A percentile compares a stretch with the other conserved stretches of the same genome.
phyloP scores from a whole-genome alignment of 1,140 invertebrate species.

The Leptinotarsa texana region DNA sequence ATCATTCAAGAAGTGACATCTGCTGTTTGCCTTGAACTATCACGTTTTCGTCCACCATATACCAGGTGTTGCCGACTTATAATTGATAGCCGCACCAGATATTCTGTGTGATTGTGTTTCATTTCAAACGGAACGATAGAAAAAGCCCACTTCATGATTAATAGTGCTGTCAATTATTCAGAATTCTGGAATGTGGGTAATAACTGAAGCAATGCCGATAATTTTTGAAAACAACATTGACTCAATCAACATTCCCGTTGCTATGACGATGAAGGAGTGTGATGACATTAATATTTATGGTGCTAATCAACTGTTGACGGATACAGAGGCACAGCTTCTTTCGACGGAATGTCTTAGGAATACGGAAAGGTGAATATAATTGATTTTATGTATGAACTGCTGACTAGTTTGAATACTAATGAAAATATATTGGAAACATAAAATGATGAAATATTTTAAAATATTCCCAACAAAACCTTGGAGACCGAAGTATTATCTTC shows the following conservation, averaged over 20 bases:
- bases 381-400: too few relatives aligned
- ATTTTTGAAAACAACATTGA: background rate
- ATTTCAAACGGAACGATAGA: background rate
- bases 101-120: conserved; percentile 2
- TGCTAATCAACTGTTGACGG: background rate
- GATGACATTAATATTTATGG: background rate
- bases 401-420: too few relatives aligned
- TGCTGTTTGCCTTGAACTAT: conserved; percentile 49
- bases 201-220: background rate
- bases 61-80: conserved; percentile 43
- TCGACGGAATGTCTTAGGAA: background rate
- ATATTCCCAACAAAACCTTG: too few relatives aligned
- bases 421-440: too few relatives aligned
- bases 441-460: too few relatives aligned
- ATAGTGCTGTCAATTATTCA: background rate
- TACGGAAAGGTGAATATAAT: background rate
- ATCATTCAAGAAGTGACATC: conserved; percentile 48
- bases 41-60: conserved; percentile 46
- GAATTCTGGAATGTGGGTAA: background rate
- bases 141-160: background rate
- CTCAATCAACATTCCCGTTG: conserved; percentile 4
- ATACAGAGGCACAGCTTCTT: background rate
- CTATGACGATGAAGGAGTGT: background rate
- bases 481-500: too few relatives aligned
- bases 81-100: conserved; percentile 35